Evolutionary conservation across 2,888 invertebrate genomes (phyloP).

Genomic region (Timandra comae): DNA sequence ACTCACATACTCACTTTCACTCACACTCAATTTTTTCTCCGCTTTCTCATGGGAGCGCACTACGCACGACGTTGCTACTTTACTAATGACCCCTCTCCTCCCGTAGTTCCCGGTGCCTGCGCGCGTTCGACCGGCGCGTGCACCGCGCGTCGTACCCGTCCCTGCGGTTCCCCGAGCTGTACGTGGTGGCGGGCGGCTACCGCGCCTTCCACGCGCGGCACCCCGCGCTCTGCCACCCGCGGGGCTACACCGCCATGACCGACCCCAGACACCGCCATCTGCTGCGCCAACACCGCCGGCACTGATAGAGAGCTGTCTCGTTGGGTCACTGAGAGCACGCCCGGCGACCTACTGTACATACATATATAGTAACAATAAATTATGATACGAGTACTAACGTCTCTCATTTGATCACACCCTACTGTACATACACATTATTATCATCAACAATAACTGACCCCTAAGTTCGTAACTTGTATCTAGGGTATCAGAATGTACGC

Average conservation of each 20-base stretch:
- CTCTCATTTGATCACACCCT: not conserved
- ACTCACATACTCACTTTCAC: not conserved
- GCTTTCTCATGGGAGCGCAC: not conserved
- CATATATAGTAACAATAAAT: too few relatives aligned
- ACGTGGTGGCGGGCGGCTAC: conserved; percentile 88
- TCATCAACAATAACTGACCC: too few relatives aligned
- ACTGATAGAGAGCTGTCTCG: too few relatives aligned
- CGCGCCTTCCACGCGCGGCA: conserved; percentile 82
- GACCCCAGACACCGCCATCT: conserved; percentile 86
- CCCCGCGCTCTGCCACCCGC: conserved; percentile 80
- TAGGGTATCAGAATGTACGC: too few relatives aligned
- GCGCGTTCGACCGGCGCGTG: conserved; percentile 87
- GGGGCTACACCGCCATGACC: conserved; percentile 88
- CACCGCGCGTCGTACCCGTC: conserved; percentile 90
- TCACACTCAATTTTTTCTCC: not conserved
- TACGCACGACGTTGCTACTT: too few relatives aligned
- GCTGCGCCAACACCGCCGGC: conserved; percentile 65
- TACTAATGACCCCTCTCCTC: conserved; percentile 3
- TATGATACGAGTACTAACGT: too few relatives aligned
- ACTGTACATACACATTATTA: too few relatives aligned
- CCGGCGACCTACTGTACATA: too few relatives aligned
- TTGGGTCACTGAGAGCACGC: too few relatives aligned
- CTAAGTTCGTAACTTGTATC: too few relatives aligned
- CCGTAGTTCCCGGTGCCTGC: conserved; percentile 85
- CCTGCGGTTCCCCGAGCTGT: conserved; percentile 93